phyloP scores from a whole-genome alignment of 2,113 vertebrate species.

The Anolis sagrei region DNA sequence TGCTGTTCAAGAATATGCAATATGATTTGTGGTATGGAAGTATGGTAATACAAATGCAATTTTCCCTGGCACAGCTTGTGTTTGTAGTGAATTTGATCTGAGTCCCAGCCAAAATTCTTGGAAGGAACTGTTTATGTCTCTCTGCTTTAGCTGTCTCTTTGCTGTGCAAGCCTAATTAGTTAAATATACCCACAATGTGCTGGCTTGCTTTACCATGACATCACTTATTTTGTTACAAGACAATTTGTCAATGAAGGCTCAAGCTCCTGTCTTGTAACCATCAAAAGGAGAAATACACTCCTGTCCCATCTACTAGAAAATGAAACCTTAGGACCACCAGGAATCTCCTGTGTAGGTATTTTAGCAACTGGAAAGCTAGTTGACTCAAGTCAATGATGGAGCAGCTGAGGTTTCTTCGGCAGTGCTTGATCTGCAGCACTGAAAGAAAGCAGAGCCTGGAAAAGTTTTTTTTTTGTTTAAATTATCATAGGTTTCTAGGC shows the following conservation, averaged over 20 bases:
- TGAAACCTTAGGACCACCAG: too few relatives aligned
- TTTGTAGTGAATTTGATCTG: conserved; percentile 41
- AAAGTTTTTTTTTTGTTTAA: too few relatives aligned
- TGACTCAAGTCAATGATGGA: neutral
- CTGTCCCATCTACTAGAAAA: neutral
- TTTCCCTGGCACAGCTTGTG: conserved; percentile 54
- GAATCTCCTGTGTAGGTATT: too few relatives aligned
- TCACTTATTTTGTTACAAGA: conserved; percentile 27
- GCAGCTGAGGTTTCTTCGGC: too few relatives aligned
- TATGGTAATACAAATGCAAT: conserved; percentile 38
- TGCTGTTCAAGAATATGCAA: conserved; percentile 51
- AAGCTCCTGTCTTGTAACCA: neutral
- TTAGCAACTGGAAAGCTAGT: neutral
- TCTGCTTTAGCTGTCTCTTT: conserved; percentile 33
- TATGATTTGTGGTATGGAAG: conserved; percentile 26
- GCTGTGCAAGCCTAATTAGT: neutral
- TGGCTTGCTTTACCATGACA: neutral
- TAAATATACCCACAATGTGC: conserved; percentile 12
- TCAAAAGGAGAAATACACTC: neutral
- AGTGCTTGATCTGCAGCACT: neutral
- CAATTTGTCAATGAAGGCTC: conserved; percentile 21
- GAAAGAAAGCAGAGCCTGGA: neutral
- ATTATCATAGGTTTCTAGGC: too few relatives aligned
- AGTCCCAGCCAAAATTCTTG: conserved; percentile 40
- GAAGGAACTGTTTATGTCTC: conserved; percentile 26